phyloP scores from a whole-genome alignment of 2,797 vertebrate genomes.

The Myotis pilosus region DNA sequence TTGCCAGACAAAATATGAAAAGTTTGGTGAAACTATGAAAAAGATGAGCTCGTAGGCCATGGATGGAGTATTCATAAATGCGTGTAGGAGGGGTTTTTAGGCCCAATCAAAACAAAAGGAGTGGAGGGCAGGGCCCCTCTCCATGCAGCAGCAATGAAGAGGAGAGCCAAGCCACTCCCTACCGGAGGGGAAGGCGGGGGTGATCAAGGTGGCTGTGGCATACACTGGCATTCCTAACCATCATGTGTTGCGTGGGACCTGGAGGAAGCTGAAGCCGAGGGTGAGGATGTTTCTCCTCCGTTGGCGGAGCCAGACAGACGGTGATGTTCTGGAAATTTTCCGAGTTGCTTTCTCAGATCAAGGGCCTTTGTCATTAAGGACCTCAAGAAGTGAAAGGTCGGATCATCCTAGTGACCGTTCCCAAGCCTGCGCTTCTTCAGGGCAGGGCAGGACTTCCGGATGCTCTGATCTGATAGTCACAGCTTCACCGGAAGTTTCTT shows the following conservation, averaged over 20 bases:
- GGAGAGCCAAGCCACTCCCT: background rate
- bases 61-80: fast-evolving
- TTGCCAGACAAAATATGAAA: background rate
- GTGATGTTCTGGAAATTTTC: background rate
- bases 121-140: background rate
- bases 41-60: background rate
- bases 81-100: background rate
- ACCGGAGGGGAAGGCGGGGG: background rate
- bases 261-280: background rate
- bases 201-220: background rate
- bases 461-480: fast-evolving
- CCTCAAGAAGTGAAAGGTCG: background rate
- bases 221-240: fast-evolving
- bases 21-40: background rate
- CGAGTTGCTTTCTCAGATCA: background rate
- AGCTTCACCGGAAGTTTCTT: background rate
- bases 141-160: too few relatives aligned
- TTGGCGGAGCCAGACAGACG: background rate
- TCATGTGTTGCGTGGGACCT: fast-evolving
- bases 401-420: background rate
- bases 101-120: background rate
- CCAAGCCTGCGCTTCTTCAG: background rate
- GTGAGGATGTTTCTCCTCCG: background rate
- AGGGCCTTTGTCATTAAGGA: background rate
- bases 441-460: background rate